These are phyloP conservation scores for Chrysomela aeneicollis DNA, from an alignment of 2,888 invertebrate species.

Conservation along the genomic window DNA sequence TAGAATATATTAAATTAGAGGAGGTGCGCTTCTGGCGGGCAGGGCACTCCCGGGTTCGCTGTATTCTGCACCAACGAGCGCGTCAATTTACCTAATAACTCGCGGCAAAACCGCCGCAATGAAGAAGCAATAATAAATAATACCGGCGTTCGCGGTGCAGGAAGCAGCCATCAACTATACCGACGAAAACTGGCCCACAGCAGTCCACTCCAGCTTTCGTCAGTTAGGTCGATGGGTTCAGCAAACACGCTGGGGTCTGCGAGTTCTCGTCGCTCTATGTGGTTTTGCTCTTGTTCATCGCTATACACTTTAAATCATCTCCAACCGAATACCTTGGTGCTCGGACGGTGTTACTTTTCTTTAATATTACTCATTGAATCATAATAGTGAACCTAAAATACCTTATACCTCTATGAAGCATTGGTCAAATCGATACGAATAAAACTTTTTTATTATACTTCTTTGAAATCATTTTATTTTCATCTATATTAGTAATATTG, in stretches of 20 bases:
- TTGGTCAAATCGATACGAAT: too few relatives aligned
- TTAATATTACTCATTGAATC: too few relatives aligned
- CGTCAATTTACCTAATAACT: constrained; percentile 43
- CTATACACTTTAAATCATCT: too few relatives aligned
- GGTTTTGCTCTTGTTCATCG: constrained; percentile 85
- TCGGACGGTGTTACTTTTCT: too few relatives aligned
- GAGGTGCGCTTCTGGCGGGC: constrained; percentile 47
- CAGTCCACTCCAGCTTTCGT: constrained; percentile 20
- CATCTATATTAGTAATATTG: too few relatives aligned
- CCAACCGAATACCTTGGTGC: too few relatives aligned
- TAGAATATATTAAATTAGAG: constrained; percentile 50
- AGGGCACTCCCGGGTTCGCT: constrained; percentile 45
- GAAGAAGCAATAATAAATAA: constrained; percentile 46
- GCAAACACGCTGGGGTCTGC: constrained; percentile 49
- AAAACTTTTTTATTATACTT: too few relatives aligned
- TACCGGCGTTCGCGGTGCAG: constrained; percentile 31
- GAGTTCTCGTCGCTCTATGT: constrained; percentile 63
- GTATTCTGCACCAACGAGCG: constrained; percentile 39
- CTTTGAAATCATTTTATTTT: too few relatives aligned
- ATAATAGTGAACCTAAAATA: too few relatives aligned
- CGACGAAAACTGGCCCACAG: background rate
- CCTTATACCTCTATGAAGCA: too few relatives aligned
- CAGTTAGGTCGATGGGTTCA: constrained; percentile 25
- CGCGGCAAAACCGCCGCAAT: constrained; percentile 29
- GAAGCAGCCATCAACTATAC: background rate